A percentile compares a stretch with the other conserved stretches of the same genome.
Conservation (phyloP, 92 coral and sea anemone species). For the Zoanthus gigantus region DNA sequence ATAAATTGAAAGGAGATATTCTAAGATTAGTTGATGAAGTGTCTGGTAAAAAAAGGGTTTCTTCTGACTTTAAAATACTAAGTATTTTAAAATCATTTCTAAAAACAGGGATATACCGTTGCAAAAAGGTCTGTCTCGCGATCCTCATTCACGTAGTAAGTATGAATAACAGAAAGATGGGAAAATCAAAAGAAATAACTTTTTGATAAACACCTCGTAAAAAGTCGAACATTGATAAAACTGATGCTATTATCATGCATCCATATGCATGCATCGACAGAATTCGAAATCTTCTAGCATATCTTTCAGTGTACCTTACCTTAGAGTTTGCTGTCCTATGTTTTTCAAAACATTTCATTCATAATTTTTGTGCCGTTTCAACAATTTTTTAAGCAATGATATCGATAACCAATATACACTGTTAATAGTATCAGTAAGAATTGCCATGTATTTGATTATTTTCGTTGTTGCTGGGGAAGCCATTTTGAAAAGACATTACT, state of each 20-base stretch:
- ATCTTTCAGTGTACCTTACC: background rate
- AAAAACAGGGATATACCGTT: background rate
- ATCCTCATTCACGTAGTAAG: too few relatives aligned
- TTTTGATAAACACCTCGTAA: background rate
- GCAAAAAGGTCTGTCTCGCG: too few relatives aligned
- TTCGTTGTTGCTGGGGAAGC: constrained; percentile 57
- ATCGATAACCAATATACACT: constrained; percentile 7
- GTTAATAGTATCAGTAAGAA: background rate
- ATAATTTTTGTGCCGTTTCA: constrained; percentile 4
- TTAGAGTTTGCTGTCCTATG: background rate
- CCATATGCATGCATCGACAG: constrained; percentile 1
- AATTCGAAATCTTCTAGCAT: background rate
- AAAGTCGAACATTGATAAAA: background rate
- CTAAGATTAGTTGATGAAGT: too few relatives aligned
- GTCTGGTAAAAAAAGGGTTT: too few relatives aligned
- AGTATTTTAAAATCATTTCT: too few relatives aligned
- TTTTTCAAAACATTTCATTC: constrained; percentile 66
- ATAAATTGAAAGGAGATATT: too few relatives aligned
- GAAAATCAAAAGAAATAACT: background rate
- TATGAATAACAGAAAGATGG: too few relatives aligned
- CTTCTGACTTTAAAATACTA: too few relatives aligned
- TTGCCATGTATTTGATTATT: constrained; percentile 12
- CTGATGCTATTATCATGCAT: too few relatives aligned
- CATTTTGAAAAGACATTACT: background rate
- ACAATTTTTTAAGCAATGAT: background rate